Evolutionary conservation across 2,797 vertebrate species (phyloP), one percentile per base, ranked within the genome.

Genomic region (Picus viridis): DNA sequence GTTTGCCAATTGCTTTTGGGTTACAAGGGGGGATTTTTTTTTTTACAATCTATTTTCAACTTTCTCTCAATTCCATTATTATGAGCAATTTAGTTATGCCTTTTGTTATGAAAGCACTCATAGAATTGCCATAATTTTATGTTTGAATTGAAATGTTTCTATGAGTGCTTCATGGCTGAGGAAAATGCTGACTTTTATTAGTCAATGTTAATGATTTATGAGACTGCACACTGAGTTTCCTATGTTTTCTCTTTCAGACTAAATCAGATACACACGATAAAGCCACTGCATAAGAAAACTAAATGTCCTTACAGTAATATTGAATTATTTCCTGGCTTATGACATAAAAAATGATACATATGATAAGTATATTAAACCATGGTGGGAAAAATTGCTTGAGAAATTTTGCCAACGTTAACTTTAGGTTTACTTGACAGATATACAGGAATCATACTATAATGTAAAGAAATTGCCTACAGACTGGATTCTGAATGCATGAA

Each of bases 121-220:
- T 68, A 89, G 61, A 85, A 54, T 49, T 70, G 39, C 86, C 74
- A 89, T 47, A 75, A 9, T 5, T 90, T 68, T 68, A 68, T 45
- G 80, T 82, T 75, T 86, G 6, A 92, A 78, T 92, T 82, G 75
- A 93, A 90, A 62, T 91, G 73, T 77, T 85, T 54, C 20, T 68
- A 20, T 51, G 54, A 81, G 16, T 63, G 32, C 29, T 87, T 92
- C 77, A 77, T 77, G 56, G n/a, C 39, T 86, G 29, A 63, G 6
- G 16, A 81, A 88, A 78, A 62, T 72, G 30, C 29, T 64, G 81
- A 67, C 12, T 74, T 91, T 90, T 67, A 71, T 88, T 90, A 88
- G 83, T 72, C 32, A 57, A 7, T 34, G 30, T 57, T 92, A 78
- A 82, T 73, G 54, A 75, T 83, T 79, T 78, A 54, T 68, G 58